Conservation (phyloP, 2,888 invertebrate species). For the Agonum fuliginosum region DNA sequence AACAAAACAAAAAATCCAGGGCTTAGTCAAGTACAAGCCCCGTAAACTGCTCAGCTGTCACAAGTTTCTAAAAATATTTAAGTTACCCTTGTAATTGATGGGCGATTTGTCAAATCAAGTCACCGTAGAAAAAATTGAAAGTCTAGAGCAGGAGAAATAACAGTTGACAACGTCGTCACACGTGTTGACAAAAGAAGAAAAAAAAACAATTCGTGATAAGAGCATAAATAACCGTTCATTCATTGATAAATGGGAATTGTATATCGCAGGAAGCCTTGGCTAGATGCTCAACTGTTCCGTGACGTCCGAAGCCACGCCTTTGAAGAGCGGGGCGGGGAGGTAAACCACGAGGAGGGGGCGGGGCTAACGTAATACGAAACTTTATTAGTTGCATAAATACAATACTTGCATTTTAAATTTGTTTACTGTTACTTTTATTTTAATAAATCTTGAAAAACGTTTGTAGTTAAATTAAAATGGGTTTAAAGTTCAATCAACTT, state of each 20-base stretch:
- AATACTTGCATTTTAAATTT: no score
- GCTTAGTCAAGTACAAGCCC: no score
- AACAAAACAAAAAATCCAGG: no score
- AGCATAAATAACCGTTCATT: slow-evolving; percentile 41
- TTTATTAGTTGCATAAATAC: background rate
- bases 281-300: slow-evolving; percentile 30
- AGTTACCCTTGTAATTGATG: background rate
- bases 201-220: slow-evolving; percentile 41
- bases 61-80: slow-evolving; percentile 14
- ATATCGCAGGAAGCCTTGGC: background rate
- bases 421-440: no score
- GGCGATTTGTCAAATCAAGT: slow-evolving; percentile 12
- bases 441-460: no score
- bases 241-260: slow-evolving; percentile 32
- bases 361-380: background rate
- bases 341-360: background rate
- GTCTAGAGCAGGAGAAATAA: background rate
- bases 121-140: background rate
- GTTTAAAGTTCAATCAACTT: background rate
- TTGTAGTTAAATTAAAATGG: background rate
- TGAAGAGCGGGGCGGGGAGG: background rate
- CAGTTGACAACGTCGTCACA: slow-evolving; percentile 4
- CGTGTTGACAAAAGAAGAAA: slow-evolving; percentile 26
- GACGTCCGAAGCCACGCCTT: slow-evolving; percentile 35
- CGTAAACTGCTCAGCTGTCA: no score